These are phyloP conservation scores for Plagiodera versicolora DNA, from an alignment of 2,888 invertebrate genomes.

Conservation along the genomic window DNA sequence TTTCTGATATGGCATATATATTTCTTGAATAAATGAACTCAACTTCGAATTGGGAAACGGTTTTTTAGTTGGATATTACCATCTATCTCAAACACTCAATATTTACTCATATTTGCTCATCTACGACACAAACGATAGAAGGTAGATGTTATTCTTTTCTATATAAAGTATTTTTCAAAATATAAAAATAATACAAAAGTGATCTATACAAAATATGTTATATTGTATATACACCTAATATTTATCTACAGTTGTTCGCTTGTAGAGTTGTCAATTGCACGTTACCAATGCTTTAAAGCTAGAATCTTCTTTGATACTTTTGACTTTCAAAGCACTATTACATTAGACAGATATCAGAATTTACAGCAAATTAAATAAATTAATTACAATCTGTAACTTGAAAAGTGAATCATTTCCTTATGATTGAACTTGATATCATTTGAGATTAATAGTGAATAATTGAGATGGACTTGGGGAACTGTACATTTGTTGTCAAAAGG, in stretches of 20 bases:
- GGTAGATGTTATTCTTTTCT: slow-evolving; percentile 3
- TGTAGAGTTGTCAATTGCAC: slow-evolving; percentile 40
- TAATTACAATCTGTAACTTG: background rate
- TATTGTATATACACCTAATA: slow-evolving; percentile 31
- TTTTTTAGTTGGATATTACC: no score
- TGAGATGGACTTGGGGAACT: background rate
- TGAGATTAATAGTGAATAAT: background rate
- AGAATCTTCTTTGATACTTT: slow-evolving; percentile 11
- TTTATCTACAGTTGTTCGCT: slow-evolving; percentile 35
- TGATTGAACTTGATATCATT: background rate
- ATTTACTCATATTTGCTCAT: background rate
- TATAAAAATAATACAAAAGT: slow-evolving; percentile 30
- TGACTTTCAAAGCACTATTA: slow-evolving; percentile 16
- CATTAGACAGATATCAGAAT: background rate
- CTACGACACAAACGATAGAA: background rate
- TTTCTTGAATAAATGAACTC: no score
- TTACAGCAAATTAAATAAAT: background rate
- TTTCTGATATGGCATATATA: no score
- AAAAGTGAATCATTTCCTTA: background rate
- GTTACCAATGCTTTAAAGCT: slow-evolving; percentile 35
- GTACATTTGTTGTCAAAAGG: slow-evolving; percentile 36
- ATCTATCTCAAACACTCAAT: no score
- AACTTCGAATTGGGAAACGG: no score
- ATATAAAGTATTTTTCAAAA: slow-evolving; percentile 22
- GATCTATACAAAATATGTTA: slow-evolving; percentile 32